These are phyloP conservation scores for Oscheius sp. DNA, from an alignment of 2,888 invertebrate species.

Conservation along the genomic window DNA sequence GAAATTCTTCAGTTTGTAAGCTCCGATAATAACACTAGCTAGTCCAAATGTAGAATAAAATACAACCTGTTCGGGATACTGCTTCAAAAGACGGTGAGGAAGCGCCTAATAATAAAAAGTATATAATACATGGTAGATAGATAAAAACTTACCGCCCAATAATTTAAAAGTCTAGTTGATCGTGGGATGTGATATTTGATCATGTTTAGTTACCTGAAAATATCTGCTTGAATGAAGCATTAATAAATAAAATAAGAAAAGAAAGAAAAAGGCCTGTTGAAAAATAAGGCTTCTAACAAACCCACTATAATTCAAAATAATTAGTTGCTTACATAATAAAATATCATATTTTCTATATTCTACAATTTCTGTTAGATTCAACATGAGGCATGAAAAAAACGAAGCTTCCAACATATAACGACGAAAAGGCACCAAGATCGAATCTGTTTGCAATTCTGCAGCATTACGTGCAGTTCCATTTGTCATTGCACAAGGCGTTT, in stretches of 20 bases:
- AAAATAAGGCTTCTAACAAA: not conserved
- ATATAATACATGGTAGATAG: too few relatives aligned
- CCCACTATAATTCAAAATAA: not conserved
- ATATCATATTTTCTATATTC: too few relatives aligned
- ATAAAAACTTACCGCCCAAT: constrained; percentile 37
- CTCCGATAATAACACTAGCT: constrained; percentile 44
- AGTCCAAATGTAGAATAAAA: constrained; percentile 61
- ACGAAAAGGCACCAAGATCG: too few relatives aligned
- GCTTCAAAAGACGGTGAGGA: constrained; percentile 50
- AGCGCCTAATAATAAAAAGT: constrained; percentile 27
- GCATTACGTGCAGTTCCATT: too few relatives aligned
- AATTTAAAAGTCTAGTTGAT: constrained; percentile 45
- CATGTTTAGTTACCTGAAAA: constrained; percentile 32
- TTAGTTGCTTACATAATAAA: not conserved
- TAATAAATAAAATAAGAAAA: not conserved
- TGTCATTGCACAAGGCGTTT: too few relatives aligned
- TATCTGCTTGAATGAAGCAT: not conserved
- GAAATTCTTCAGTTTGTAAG: constrained; percentile 43
- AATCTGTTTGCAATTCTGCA: too few relatives aligned
- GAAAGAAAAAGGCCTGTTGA: too few relatives aligned
- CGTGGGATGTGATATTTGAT: constrained; percentile 48
- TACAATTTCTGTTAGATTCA: too few relatives aligned
- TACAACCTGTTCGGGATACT: constrained; percentile 58
- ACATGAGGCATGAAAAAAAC: too few relatives aligned
- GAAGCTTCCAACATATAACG: too few relatives aligned